Base-by-base conservation (phyloP, 2,797 vertebrate species). In the Crax fasciolata region DNA sequence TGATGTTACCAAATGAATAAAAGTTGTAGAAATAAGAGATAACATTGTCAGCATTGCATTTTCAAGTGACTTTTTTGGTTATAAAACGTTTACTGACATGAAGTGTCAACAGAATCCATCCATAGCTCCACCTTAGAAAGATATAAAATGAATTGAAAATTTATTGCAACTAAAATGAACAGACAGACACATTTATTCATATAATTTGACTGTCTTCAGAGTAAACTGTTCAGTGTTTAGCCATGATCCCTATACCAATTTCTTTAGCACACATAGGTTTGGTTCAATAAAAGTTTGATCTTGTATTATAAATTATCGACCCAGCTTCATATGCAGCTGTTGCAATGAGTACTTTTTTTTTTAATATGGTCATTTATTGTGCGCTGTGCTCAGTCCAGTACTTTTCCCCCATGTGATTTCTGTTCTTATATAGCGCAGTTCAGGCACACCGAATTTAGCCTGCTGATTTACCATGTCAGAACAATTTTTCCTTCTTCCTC, bases 201-300 rank as follows among this genome's bases (percentile, higher is more conserved):
- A 58, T 38, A 51, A 68, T 74, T 76, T 91, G 25, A 41, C 25
- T 90, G 39, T 32, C 70, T 91, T 89, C 55, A 90, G 55, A 95
- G 87, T 83, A 85, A 94, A 81, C 17, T 77, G 25, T 84, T 94
- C 38, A 79, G 57, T 67, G 38, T 87, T 93, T 91, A 75, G 44
- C 43, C 25, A 76, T 85, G 59, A 58, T 87, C 38, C 93, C 46
- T 85, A 6, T 59, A 77, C 13, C 2, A 10, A 44, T 89, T 92
- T 94, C 62, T 54, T 78, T 73, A 81, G 41, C 24, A 84, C 66
- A 78, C 23, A 51, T 61, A 21, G 14, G 18, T 89, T 78, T 84
- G 16, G 55, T 32, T 62, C 38, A 21, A 71, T 35, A 77, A 92
- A 89, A 82, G 46, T 70, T 35, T 75, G 57, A 70, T n/a, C 28